phyloP scores from a whole-genome alignment of 2,113 vertebrate genomes.

The Dunckerocampus dactyliophorus region DNA sequence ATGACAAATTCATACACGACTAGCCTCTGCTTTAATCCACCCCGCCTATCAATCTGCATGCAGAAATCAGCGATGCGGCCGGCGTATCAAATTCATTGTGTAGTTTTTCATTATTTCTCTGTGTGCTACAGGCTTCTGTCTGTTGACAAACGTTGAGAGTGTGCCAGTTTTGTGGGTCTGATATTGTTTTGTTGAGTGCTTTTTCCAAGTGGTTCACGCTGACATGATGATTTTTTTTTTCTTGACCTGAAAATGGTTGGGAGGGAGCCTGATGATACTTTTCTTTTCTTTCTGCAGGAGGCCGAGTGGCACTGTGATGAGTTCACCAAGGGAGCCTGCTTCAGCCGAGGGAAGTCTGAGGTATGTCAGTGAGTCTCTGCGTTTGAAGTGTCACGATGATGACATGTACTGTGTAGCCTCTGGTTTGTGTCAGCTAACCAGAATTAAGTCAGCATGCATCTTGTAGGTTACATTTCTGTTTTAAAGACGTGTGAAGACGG shows the following conservation, averaged over 20 bases:
- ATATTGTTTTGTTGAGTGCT: slow-evolving; percentile 39
- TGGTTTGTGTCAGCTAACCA: background rate
- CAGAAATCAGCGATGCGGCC: background rate
- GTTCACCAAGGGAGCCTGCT: slow-evolving; percentile 90
- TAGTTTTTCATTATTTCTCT: slow-evolving; percentile 6
- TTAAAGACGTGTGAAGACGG: too few species aligned
- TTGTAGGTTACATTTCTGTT: too few species aligned
- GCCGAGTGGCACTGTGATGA: slow-evolving; percentile 92
- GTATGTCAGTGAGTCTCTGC: slow-evolving; percentile 69
- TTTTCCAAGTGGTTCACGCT: slow-evolving; percentile 25
- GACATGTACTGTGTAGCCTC: background rate
- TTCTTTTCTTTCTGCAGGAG: slow-evolving; percentile 70
- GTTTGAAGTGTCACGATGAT: slow-evolving; percentile 15
- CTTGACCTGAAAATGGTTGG: slow-evolving; percentile 35
- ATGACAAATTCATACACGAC: slow-evolving; percentile 25
- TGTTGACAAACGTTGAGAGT: slow-evolving; percentile 12
- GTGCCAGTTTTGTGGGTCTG: slow-evolving; percentile 16
- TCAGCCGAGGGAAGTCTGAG: slow-evolving; percentile 95
- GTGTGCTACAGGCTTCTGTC: slow-evolving; percentile 14
- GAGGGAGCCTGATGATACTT: slow-evolving; percentile 31
- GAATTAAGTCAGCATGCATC: background rate
- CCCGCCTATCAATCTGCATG: slow-evolving; percentile 9
- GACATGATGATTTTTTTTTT: slow-evolving; percentile 10
- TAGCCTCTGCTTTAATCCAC: slow-evolving; percentile 31
- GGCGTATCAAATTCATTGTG: background rate